Evolutionary conservation across 2,888 invertebrate genomes (phyloP).

Genomic region (Agapostemon virescens): DNA sequence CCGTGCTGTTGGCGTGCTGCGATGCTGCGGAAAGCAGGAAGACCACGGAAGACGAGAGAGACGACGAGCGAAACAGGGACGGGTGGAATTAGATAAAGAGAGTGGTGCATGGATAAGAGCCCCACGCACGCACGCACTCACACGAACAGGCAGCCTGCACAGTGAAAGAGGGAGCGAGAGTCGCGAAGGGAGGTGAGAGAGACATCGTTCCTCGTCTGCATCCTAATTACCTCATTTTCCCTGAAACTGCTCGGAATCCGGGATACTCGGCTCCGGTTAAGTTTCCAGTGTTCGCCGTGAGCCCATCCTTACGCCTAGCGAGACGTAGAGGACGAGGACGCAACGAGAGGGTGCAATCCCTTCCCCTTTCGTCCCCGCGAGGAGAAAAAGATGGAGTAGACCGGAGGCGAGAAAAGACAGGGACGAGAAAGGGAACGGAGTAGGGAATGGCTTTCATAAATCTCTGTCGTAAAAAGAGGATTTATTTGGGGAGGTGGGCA

Average conservation of each 20-base stretch:
- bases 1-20: conserved; percentile 52
- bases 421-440: conserved; percentile 44
- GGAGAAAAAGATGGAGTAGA: conserved; percentile 63
- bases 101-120: conserved; percentile 10
- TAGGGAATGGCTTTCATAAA: conserved; percentile 76
- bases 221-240: conserved; percentile 80
- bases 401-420: conserved; percentile 46
- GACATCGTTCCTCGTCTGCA: conserved; percentile 75
- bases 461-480: conserved; percentile 80
- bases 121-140: conserved; percentile 25
- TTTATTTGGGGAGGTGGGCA: conserved; percentile 76
- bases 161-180: conserved; percentile 7
- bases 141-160: neutral
- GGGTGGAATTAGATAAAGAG: neutral
- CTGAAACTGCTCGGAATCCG: conserved; percentile 76
- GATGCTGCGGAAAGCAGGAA: conserved; percentile 12
- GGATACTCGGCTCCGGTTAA: conserved; percentile 66
- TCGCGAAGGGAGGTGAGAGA: conserved; percentile 18
- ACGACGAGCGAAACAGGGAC: neutral
- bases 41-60: neutral
- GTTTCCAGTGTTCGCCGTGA: conserved; percentile 64
- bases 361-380: conserved; percentile 34
- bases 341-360: conserved; percentile 29
- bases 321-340: neutral
- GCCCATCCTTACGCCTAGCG: conserved; percentile 60